phyloP scores from a whole-genome alignment of 2,113 vertebrate species.

The Pedionomus torquatus region DNA sequence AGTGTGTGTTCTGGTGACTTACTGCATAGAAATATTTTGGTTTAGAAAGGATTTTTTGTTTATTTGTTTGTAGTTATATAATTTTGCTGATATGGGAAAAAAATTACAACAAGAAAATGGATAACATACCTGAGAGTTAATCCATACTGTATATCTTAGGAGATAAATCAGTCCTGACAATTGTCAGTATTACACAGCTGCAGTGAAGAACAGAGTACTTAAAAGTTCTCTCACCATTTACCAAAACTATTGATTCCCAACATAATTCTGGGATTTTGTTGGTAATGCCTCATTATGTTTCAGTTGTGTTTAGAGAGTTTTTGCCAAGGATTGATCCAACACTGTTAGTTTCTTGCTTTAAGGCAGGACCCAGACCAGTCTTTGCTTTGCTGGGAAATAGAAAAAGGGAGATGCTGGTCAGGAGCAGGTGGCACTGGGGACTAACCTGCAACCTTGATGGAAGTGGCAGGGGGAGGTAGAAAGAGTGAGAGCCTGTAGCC shows the following conservation, averaged over 20 bases:
- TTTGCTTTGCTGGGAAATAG: neutral
- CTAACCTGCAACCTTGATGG: neutral
- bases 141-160: neutral
- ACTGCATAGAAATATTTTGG: neutral
- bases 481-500: rapidly evolving
- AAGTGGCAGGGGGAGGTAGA: neutral
- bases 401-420: neutral
- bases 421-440: neutral
- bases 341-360: neutral
- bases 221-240: neutral
- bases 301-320: neutral
- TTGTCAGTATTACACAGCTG: neutral
- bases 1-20: neutral
- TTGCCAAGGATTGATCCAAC: neutral
- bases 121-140: neutral
- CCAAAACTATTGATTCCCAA: neutral
- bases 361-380: neutral
- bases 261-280: neutral
- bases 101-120: neutral
- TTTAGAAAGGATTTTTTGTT: neutral
- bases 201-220: neutral
- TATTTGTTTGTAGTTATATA: neutral
- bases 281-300: neutral
- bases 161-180: neutral
- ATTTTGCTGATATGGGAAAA: neutral